Evolutionary conservation across 2,888 invertebrate genomes (phyloP), one percentile per base, ranked within the genome.

Genomic region (Hirtodrosophila trivittata): DNA sequence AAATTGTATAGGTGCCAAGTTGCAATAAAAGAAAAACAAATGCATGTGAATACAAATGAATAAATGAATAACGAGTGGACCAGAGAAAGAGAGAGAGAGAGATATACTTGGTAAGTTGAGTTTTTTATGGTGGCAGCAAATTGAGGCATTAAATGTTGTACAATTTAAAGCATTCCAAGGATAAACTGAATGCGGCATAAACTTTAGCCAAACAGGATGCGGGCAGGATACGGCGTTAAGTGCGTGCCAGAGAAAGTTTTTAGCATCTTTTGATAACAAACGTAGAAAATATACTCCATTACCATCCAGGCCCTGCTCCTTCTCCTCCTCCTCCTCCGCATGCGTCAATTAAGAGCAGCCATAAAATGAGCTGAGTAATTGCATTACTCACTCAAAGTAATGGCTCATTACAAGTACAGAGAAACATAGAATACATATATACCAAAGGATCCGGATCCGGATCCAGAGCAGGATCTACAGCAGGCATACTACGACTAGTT

Each of bases 311-410:
- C 13, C 28, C 1, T n/a, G 28, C 28, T n/a, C 28, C 5, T n/a
- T 7, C 28, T 28, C 2, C 1, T 9, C 2, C 28, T n/a, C 28
- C 28, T 26, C n/a, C 7, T 9, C 28, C 28, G 9, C 28, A n/a
- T 18, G 32, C 37, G 16, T 37, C 33, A 43, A 43, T 47, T 60
- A 37, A 30, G 39, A 9, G 26, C 13, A 25, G 12, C 30, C 55
- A 52, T 50, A 50, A 64, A 55, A 46, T 42, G 32, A 30, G 35
- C 42, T 41, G 50, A 42, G 77, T 67, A 67, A 77, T 75, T 70
- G 67, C 62, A 62, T 70, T 74, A 57, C 56, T 49, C 56, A 67
- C 57, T 65, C 33, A 66, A 67, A 63, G 46, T 58, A 72, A 58
- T 68, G 56, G 42, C 62, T 54, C 60, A 57, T 67, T 62, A 64